Evolutionary conservation across 2,888 invertebrate species (phyloP), one percentile per base, ranked within the genome.

Genomic region (Matsumyia berberina): DNA sequence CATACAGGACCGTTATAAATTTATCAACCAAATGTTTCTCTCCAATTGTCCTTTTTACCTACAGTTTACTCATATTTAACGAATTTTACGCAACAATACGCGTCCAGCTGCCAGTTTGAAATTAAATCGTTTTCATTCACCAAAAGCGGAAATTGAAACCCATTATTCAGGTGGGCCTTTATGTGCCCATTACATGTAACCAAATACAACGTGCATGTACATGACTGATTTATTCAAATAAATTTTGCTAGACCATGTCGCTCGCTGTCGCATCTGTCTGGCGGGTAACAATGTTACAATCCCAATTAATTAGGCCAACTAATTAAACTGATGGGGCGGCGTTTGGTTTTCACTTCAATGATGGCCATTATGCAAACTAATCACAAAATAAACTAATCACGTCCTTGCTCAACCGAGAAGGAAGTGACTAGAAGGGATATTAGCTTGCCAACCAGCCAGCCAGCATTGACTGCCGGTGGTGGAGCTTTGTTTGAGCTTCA

Each of bases 311-410:
- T 78, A 78, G 70, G 31, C 46, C 37, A 39, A 78, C 70, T 64
- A 78, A 78, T 67, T 53, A 53, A 62, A 73, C 53, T 53, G 66
- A 67, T 66, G 62, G 35, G 42, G 35, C 24, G 42, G 66, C 35
- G 49, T 60, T 80, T 67, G 76, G 57, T 33, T 69, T 67, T 58
- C 72, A 66, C 73, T 73, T 51, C 58, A 73, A 37, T 42, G 58
- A 51, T 35, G 42, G 37, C 35, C 60, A 55, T 60, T 78, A 60
- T 42, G 60, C 31, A 80, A 73, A 60, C 73, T 67, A 79, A 64
- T 79, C 62, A 79, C 70, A 79, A 64, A 72, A 76, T 64, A 57
- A 79, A 62, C 70, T 72, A 73, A 80, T 67, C 58, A 80, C 42
- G 44, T 60, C 66, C 58, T 37, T 64, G 29, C 19, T 37, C 5